Percentiles rank a stretch among this genome's conserved stretches.
Evolutionary conservation across 2,797 vertebrate genomes (phyloP).

Genomic region (Ceryle rudis): DNA sequence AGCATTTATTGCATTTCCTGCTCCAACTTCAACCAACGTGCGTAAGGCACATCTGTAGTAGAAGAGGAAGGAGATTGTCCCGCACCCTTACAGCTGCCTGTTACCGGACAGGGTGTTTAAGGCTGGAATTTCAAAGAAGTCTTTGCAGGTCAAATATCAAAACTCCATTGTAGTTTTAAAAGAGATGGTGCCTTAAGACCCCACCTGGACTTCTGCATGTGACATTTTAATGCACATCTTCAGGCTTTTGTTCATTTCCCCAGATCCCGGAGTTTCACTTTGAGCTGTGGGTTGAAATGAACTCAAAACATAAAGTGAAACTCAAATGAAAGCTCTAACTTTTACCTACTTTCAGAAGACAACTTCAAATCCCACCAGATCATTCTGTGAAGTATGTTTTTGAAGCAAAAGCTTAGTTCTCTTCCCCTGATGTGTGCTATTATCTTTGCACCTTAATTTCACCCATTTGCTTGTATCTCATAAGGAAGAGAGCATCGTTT

Average conservation of each 20-base stretch:
- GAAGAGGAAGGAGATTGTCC: not conserved
- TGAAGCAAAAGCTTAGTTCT: slow-evolving; percentile 64
- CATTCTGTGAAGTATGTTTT: slow-evolving; percentile 41
- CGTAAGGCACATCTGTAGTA: not conserved
- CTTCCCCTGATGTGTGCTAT: slow-evolving; percentile 28
- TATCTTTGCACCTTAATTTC: slow-evolving; percentile 58
- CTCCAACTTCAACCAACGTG: not conserved
- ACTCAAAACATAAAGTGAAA: slow-evolving; percentile 32
- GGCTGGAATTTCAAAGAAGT: not conserved
- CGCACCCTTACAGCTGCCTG: not conserved
- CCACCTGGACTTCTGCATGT: slow-evolving; percentile 15
- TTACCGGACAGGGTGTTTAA: not conserved
- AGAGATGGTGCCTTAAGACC: not conserved
- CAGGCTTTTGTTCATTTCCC: slow-evolving; percentile 23
- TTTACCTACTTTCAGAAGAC: slow-evolving; percentile 53
- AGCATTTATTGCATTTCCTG: not conserved
- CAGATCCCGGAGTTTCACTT: slow-evolving; percentile 49
- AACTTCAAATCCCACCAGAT: slow-evolving; percentile 61
- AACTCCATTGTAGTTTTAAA: not conserved
- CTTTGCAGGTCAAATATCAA: not conserved
- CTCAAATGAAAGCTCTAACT: slow-evolving; percentile 63
- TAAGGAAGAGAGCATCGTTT: not conserved
- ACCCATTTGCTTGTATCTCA: slow-evolving; percentile 13
- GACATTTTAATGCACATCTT: slow-evolving; percentile 16
- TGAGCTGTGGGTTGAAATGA: slow-evolving; percentile 51